Conservation (phyloP, 2,113 vertebrate genomes). For the Artemisiospiza belli region DNA sequence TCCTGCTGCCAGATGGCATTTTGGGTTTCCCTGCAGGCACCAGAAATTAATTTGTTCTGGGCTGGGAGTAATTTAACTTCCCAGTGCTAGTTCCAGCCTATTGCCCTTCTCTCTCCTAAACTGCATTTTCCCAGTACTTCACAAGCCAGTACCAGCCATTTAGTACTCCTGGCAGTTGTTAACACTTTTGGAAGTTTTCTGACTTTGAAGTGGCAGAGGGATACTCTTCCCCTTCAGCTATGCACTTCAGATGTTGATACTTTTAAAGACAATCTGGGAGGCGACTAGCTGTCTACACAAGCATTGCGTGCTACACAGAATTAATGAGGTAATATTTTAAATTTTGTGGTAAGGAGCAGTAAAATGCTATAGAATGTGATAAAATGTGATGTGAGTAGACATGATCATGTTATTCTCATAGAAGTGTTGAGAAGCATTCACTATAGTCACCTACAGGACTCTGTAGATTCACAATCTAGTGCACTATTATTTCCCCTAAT, state of each 20-base stretch:
- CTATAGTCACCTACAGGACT: background rate
- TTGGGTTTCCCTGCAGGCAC: background rate
- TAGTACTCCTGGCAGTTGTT: background rate
- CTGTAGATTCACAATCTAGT: background rate
- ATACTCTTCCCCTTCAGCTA: background rate
- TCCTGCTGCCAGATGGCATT: conserved; percentile 5
- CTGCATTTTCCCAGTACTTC: background rate
- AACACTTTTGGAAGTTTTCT: background rate
- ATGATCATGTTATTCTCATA: background rate
- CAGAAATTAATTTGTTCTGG: conserved; percentile 19
- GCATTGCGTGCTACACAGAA: background rate
- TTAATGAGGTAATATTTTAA: background rate
- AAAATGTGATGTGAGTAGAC: background rate
- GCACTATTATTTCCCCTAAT: background rate
- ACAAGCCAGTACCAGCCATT: background rate
- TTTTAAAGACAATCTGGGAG: background rate
- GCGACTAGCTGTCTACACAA: background rate
- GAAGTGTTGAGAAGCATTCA: background rate
- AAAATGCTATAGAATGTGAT: background rate
- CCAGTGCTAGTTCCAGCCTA: background rate
- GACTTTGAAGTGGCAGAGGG: background rate
- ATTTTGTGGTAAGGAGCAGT: background rate
- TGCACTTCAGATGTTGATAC: background rate
- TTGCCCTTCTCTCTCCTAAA: background rate
- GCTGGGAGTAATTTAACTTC: background rate